Evolutionary conservation across 2,888 invertebrate species (phyloP), one percentile per base, ranked within the genome.

Genomic region (Drosophila vallismaia): DNA sequence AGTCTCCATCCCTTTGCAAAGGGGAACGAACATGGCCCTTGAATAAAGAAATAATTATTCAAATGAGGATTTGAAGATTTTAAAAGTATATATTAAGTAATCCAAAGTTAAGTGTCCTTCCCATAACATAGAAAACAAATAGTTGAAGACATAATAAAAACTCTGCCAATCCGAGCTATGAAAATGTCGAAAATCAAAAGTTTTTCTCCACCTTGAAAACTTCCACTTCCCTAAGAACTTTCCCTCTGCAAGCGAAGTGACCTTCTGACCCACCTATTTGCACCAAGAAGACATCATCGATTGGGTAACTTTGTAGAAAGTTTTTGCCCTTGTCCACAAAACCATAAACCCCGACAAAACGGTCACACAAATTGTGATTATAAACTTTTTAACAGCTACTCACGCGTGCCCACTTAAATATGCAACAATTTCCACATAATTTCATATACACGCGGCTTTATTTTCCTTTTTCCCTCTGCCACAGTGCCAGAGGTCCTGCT

Each of bases 391-490:
- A 80, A 71, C 69, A 71, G 73, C 66, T 63, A 70, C 74, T 76
- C 70, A 84, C 78, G 86, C 78, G 76, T 77, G 78, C 74, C 76
- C 81, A 72, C 84, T 86, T 82, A 86, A 80, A 84, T 82, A 82
- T 82, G 84, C 86, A 86, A 86, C 86, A 86, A 83, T 84, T 86
- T 83, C 78, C 86, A 86, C 81, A 86, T 86, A 77, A 86, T 83
- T 86, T 81, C 78, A 69, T 72, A 53, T 31, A 70, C 75, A 60
- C 51, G 19, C 19, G 19, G 19, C 19, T 19, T 19, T 19, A 19
- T 19, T 19, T 19, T 14, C 14, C 14, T 14, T 14, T 14, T 14
- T 19, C 19, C 14, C n/a, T 6, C 36, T 3, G 6, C 33, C 19
- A 19, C 2, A 19, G 19, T 19, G 19, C 19, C 2, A 19, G 19